Evolutionary conservation across 92 coral and sea anemone genomes (phyloP), one percentile per base, ranked within the genome.

Genomic region (Metridium senile): DNA sequence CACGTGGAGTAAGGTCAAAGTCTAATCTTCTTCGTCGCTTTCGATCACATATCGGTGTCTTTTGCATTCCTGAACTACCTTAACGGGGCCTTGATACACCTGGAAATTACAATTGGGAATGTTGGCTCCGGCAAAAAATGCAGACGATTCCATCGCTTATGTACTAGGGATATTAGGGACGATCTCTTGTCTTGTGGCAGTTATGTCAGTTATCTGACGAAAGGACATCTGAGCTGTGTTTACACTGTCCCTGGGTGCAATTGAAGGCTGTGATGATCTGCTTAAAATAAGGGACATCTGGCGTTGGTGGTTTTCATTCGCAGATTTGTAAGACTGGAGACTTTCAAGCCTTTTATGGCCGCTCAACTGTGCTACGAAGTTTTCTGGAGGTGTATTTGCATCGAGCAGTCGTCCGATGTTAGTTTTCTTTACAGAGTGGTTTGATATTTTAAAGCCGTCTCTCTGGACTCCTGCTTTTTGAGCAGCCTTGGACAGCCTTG

Each of bases 311-410:
- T 30, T 72, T 67, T 70, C 74, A 65, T 63, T 68, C 2, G 73
- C n/a, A n/a, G n/a, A n/a, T n/a, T n/a, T n/a, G n/a, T n/a, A n/a
- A n/a, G n/a, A n/a, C n/a, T n/a, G n/a, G 29, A 72, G 75, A 74
- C 88, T 84, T 72, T 84, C 58, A 46, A 84, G 73, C 19, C 69
- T 84, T 68, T 84, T 84, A 54, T 84, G 89, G 30, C 84, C 81
- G 46, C 89, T 79, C 51, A 73, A 32, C n/a, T 85, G 84, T n/a
- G 79, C 79, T 30, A 84, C 79, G 25, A 39, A 84, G 34, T 63
- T 77, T 58, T 72, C 84, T 61, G 84, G 81, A n/a, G n/a, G n/a
- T 0, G 59, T 29, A 51, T 73, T 58, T 9, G 85, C 81, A 73
- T 85, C 85, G 2, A 79, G 72, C 23, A 79, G 63, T 9, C 77